phyloP scores from a whole-genome alignment of 2,113 vertebrate genomes.

The Indicator indicator region DNA sequence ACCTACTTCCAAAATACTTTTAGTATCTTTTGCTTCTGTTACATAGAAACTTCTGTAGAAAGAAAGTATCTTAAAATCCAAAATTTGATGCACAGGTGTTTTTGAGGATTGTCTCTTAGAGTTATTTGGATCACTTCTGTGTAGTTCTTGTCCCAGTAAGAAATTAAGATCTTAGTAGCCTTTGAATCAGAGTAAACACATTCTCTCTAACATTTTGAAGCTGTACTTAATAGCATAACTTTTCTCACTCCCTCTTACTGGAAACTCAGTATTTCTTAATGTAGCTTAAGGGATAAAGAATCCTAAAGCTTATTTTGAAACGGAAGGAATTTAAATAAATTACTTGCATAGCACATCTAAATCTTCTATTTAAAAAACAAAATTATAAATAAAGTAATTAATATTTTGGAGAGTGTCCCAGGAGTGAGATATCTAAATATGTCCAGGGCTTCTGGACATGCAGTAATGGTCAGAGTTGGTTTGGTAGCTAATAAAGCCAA shows the following conservation, averaged over 20 bases:
- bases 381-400: background rate
- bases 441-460: background rate
- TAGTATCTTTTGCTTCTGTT: background rate
- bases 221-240: background rate
- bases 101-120: background rate
- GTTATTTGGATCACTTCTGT: background rate
- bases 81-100: accelerated
- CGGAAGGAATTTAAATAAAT: background rate
- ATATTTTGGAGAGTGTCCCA: background rate
- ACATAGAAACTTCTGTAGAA: background rate
- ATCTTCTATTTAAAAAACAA: background rate
- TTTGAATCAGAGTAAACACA: background rate
- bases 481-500: background rate
- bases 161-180: background rate
- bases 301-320: background rate
- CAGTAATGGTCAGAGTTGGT: background rate
- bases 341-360: background rate
- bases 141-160: background rate
- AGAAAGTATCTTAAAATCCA: background rate
- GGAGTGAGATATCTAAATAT: background rate
- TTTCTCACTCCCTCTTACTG: background rate
- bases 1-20: background rate
- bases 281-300: background rate
- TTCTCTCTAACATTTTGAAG: background rate
- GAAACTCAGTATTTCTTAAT: background rate